Conservation (phyloP, 1,140 invertebrate genomes). For the Apis cerana region DNA sequence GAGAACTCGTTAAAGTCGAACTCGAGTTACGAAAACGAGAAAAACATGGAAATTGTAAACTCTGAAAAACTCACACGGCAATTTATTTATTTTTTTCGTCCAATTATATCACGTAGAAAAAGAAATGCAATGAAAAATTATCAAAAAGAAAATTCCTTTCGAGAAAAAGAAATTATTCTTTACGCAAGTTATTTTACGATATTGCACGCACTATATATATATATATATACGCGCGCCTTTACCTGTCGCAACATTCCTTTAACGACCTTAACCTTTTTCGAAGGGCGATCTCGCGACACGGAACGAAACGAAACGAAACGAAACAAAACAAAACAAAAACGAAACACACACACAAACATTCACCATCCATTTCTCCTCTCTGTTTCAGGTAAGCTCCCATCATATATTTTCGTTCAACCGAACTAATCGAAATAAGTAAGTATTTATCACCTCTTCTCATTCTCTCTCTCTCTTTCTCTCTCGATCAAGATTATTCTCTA, state of each 20-base stretch:
- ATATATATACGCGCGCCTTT: constrained; percentile 5
- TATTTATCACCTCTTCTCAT: background rate
- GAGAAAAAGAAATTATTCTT: too few species aligned
- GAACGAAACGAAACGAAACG: constrained; percentile 14
- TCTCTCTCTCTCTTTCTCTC: too few species aligned
- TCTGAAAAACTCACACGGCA: too few species aligned
- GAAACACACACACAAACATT: constrained; percentile 36
- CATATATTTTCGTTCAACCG: constrained; percentile 2
- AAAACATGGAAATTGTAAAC: background rate
- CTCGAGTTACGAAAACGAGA: background rate
- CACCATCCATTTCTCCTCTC: constrained; percentile 23
- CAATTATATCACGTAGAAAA: too few species aligned
- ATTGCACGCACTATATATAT: background rate
- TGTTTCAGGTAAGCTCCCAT: constrained; percentile 75
- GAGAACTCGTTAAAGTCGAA: constrained; percentile 25
- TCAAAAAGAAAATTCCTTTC: too few species aligned
- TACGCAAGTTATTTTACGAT: background rate
- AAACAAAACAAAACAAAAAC: constrained; percentile 44
- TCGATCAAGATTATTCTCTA: too few species aligned
- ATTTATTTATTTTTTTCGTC: background rate
- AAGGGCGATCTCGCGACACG: constrained; percentile 45
- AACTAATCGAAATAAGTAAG: background rate
- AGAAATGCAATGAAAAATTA: too few species aligned
- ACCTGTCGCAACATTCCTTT: constrained; percentile 61
- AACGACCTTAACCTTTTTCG: constrained; percentile 73